Evolutionary conservation across 2,797 vertebrate species (phyloP).

Genomic region (Danio albolineatus): DNA sequence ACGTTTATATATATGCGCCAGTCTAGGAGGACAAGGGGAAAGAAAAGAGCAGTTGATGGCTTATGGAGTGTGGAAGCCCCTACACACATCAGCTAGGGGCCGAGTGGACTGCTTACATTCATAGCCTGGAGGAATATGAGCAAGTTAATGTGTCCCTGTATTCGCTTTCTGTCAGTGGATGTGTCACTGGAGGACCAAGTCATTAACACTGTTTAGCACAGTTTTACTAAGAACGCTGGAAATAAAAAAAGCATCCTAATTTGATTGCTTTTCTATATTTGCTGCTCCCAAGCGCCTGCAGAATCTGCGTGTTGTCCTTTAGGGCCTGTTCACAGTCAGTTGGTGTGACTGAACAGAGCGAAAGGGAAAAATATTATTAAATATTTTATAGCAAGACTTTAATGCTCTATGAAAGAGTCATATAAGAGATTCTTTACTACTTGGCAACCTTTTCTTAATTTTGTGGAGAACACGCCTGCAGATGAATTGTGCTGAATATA

Average conservation of each 20-base stretch:
- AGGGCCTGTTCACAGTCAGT: not conserved
- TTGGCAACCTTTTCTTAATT: no score
- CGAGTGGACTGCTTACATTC: constrained; percentile 68
- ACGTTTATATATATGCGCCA: constrained; percentile 30
- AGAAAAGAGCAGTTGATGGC: constrained; percentile 61
- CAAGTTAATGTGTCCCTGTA: constrained; percentile 64
- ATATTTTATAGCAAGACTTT: not conserved
- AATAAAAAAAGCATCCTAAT: constrained; percentile 39
- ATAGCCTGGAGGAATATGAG: constrained; percentile 58
- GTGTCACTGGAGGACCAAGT: constrained; percentile 33
- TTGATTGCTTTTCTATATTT: constrained; percentile 47
- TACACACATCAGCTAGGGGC: constrained; percentile 59
- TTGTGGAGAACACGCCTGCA: no score
- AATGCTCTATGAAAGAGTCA: no score
- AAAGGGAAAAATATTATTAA: not conserved
- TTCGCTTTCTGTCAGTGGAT: constrained; percentile 72
- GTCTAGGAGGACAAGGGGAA: constrained; percentile 25
- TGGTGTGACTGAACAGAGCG: not conserved
- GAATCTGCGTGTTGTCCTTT: not conserved
- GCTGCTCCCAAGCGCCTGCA: not conserved
- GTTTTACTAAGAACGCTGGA: constrained; percentile 25
- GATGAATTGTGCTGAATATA: no score
- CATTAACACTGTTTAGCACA: constrained; percentile 36
- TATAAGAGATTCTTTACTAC: no score
- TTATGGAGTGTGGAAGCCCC: constrained; percentile 72